Evolutionary conservation across 92 coral and sea anemone species (phyloP), one percentile per base, ranked within the genome.

Genomic region (Blastomussa wellsi): DNA sequence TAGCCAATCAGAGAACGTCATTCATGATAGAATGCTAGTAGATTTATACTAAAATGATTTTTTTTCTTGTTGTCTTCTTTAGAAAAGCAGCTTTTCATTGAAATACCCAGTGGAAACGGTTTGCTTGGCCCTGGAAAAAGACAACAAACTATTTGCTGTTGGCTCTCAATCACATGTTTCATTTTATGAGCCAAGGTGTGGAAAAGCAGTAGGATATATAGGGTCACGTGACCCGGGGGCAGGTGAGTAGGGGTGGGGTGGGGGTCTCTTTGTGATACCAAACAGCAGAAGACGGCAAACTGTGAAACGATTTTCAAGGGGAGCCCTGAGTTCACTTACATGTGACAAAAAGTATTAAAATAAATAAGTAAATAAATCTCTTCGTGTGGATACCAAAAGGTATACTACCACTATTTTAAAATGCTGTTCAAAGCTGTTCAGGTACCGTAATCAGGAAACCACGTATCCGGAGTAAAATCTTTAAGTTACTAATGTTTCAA

Each of bases 101-200:
- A 92, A 92, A 7, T 92, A 84, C 79, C 80, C 81, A 1, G 88
- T 92, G 42, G 98, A 95, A 81, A 95, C 95, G 72, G 98, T 95
- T 14, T 95, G 98, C 62, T 88, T 95, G 69, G 92, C 95, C 9
- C 72, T 92, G 85, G 92, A 95, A 62, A 88, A 90, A 65, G 95
- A 90, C 22, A 78, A 82, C 84, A 91, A 84, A 60, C 83, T 95
- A 76, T 95, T 92, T 89, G 98, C 98, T 9, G 95, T 95, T 74
- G 98, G 98, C 37, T 95, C 98, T 6, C 98, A 92, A 79, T 95
- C 98, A 16, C 98, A 94, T 64, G 93, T 95, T 33, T 89, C 95
- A 49, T 86, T 94, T 79, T 87, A 92, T 35, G 98, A 95, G 74
- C 82, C 88, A 35, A 86, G 96, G 39, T 83, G 92, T 55, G 72